These are phyloP conservation scores for Drosophila birchii DNA, from an alignment of 2,888 invertebrate genomes.

Conservation along the genomic window DNA sequence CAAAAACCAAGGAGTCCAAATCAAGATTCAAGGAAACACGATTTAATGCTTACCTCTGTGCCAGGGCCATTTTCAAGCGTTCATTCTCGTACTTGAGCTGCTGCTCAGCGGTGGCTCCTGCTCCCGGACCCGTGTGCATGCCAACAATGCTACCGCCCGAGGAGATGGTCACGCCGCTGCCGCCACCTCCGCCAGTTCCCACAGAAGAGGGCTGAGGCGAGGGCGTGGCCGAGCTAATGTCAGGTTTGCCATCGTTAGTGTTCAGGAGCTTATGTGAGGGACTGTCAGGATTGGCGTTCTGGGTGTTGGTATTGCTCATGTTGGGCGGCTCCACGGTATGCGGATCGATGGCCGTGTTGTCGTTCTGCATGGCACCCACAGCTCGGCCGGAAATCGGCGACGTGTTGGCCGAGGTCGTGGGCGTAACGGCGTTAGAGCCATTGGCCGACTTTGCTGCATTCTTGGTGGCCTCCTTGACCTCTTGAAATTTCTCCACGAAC, in stretches of 20 bases:
- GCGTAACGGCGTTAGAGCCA: constrained; percentile 90
- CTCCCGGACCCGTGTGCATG: constrained; percentile 77
- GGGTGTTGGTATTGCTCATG: constrained; percentile 86
- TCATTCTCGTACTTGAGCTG: constrained; percentile 99
- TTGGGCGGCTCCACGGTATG: constrained; percentile 86
- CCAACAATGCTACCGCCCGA: constrained; percentile 80
- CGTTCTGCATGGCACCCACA: constrained; percentile 86
- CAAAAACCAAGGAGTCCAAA: constrained; percentile 52
- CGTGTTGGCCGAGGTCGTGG: constrained; percentile 94
- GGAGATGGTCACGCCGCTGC: constrained; percentile 67
- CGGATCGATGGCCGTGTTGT: constrained; percentile 85
- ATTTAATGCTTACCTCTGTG: constrained; percentile 90
- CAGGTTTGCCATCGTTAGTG: constrained; percentile 64
- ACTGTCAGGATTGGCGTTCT: constrained; percentile 86
- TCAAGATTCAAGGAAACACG: no score
- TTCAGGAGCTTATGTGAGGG: constrained; percentile 84
- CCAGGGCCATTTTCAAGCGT: constrained; percentile 95
- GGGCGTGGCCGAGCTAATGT: constrained; percentile 80
- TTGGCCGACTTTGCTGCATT: constrained; percentile 88
- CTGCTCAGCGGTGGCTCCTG: constrained; percentile 86
- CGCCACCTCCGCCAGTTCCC: constrained; percentile 38
- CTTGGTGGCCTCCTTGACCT: constrained; percentile 97
- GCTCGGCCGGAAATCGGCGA: constrained; percentile 92
- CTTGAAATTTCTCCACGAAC: constrained; percentile 99
- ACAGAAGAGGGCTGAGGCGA: constrained; percentile 76